Base-by-base conservation (phyloP, 2,888 invertebrate genomes). In the Rapana venosa region DNA sequence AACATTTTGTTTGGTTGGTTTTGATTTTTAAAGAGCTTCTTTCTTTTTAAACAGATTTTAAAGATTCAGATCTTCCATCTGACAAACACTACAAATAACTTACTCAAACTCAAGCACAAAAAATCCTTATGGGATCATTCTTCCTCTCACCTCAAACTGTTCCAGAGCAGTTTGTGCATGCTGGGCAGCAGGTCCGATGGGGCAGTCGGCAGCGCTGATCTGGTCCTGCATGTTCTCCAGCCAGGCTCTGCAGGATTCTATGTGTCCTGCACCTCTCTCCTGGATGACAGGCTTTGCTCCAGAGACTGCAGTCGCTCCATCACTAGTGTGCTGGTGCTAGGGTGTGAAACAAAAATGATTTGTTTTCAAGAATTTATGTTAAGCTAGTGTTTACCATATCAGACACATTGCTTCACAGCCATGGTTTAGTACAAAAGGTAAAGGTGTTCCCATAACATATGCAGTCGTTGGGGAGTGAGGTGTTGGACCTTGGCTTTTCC, bases 131-230 rank as follows among this genome's bases (percentile, higher is more conserved):
- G 47, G 47, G 47, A 47, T 15, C n/a, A n/a, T 20, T 17, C 66
- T 8, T 22, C 83, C 8, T 13, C 83, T 87, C 79, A 89, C 91
- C 90, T 91, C 85, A 58, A 87, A 87, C 13, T 81, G 83, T 56
- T 88, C 66, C 6, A 96, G 97, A 93, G 98, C 97, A n/a, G 97
- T 97, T 95, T 98, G 98, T 0, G 98, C 98, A 95, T 99, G 99
- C 95, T 98, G 98, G 1, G 98, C 98, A 94, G 97, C 97, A 89
- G 97, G 97, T 22, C 99, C 98, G 74, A 98, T 97, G 0, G 98
- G 98, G 96, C 98, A 98, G 94, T 98, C 98, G 1, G 98, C 97
- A 92, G 98, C 97, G 13, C 66, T 89, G 30, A 99, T 96, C 95
- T 98, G 98, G 90, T 97, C 97, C 95, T 98, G 98, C n/a, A 98